phyloP scores from a whole-genome alignment of 2,113 vertebrate genomes.

The Laticauda laticaudata region DNA sequence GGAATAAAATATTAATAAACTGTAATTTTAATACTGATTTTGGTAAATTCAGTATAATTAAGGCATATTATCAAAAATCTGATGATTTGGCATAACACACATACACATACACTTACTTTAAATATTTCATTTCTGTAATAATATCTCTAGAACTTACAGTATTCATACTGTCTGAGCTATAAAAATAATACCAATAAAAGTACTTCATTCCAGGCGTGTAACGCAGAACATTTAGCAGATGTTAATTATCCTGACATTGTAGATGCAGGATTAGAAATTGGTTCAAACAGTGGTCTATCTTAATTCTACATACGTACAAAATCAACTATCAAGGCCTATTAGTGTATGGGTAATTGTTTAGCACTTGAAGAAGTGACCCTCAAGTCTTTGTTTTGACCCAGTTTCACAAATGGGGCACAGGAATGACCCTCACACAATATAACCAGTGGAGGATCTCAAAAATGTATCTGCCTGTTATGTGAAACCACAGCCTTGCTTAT shows the following conservation, averaged over 20 bases:
- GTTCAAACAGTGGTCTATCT: conserved; percentile 61
- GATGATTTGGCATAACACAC: not conserved
- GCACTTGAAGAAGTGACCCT: conserved; percentile 72
- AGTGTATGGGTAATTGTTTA: conserved; percentile 72
- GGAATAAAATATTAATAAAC: not conserved
- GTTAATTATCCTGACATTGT: conserved; percentile 63
- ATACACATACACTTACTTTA: not conserved
- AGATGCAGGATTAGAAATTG: conserved; percentile 60
- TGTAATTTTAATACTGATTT: not conserved
- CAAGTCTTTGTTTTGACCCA: conserved; percentile 72
- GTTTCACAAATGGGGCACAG: conserved; percentile 67
- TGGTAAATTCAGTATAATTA: not conserved
- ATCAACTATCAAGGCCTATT: conserved; percentile 72
- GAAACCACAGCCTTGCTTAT: conserved; percentile 75
- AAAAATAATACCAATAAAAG: conserved; percentile 40
- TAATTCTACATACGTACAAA: conserved; percentile 65
- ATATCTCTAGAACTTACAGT: not conserved
- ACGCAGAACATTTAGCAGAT: conserved; percentile 47
- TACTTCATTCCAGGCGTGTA: conserved; percentile 42
- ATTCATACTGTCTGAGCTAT: conserved; percentile 13
- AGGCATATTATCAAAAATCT: conserved; percentile 7
- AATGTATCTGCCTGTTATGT: conserved; percentile 77
- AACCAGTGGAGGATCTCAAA: conserved; percentile 78
- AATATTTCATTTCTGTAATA: conserved; percentile 6
- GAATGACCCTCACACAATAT: conserved; percentile 69